A percentile compares a stretch with the other conserved stretches of the same genome.
Conservation (phyloP, 2,888 invertebrate genomes). For the Antheraea assamensis region DNA sequence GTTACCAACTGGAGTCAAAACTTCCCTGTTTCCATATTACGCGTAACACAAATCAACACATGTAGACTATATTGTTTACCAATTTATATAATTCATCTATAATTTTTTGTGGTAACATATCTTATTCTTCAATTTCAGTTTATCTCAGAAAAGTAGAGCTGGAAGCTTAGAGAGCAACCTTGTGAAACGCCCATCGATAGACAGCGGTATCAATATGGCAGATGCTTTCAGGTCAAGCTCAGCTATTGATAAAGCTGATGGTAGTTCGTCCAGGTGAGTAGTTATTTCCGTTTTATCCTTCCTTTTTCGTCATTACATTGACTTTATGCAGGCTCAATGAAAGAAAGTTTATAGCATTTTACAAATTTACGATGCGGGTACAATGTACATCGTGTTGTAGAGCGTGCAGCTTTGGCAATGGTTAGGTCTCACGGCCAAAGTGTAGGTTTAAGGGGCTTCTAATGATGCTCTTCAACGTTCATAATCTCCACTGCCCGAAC, state of each 20-base stretch:
- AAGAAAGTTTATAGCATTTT: no score
- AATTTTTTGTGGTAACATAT: background rate
- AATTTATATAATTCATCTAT: background rate
- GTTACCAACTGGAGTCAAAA: no score
- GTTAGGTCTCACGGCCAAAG: no score
- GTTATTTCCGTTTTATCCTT: background rate
- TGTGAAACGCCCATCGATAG: slow-evolving; percentile 88
- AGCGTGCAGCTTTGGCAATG: background rate
- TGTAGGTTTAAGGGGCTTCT: no score
- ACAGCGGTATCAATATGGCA: slow-evolving; percentile 90
- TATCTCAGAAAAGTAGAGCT: slow-evolving; percentile 75
- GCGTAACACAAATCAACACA: no score
- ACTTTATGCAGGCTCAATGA: background rate
- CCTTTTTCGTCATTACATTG: background rate
- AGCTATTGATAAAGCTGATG: slow-evolving; percentile 67
- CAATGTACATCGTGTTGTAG: background rate
- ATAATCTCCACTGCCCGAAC: no score
- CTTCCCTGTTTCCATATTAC: no score
- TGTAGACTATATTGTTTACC: no score
- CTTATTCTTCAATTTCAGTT: slow-evolving; percentile 50
- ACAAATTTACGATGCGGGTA: background rate
- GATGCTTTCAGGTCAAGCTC: slow-evolving; percentile 77
- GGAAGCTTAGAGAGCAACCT: slow-evolving; percentile 78
- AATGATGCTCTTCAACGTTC: no score
- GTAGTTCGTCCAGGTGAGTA: slow-evolving; percentile 55